phyloP scores from a whole-genome alignment of 2,113 vertebrate species.

The Oreamnos americanus region DNA sequence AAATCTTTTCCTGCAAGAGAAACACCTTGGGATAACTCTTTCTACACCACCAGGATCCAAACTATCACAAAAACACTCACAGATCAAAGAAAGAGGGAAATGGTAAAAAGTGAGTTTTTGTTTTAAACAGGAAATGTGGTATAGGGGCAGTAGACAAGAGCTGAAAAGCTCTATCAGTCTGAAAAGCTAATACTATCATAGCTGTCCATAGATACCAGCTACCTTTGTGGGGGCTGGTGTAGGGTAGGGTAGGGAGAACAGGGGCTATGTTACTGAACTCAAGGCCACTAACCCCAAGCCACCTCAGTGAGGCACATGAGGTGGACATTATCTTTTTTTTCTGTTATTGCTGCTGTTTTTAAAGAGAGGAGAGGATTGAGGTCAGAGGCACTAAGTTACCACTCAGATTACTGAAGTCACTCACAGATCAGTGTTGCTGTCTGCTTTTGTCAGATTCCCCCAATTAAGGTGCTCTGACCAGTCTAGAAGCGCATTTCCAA shows the following conservation, averaged over 20 bases:
- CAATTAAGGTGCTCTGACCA: background rate
- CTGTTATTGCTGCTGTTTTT: background rate
- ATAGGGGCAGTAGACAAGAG: background rate
- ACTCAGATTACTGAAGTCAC: background rate
- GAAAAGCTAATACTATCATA: background rate
- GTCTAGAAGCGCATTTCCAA: background rate
- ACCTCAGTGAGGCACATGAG: background rate
- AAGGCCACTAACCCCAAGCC: background rate
- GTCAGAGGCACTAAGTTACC: background rate
- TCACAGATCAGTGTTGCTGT: background rate
- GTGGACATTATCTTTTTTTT: background rate
- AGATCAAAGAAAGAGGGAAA: background rate
- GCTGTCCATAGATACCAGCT: background rate
- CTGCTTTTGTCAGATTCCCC: background rate
- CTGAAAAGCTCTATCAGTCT: no score
- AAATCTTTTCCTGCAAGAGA: constrained; percentile 35
- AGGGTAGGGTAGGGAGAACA: no score
- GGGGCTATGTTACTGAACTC: background rate
- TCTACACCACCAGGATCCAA: background rate
- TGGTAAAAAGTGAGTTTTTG: background rate
- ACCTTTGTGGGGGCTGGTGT: background rate
- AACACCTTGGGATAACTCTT: constrained; percentile 27
- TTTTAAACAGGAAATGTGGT: background rate
- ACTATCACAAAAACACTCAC: background rate
- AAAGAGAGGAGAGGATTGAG: background rate